These are phyloP conservation scores for Steinernema carpocapsae DNA, from an alignment of 2,888 invertebrate genomes.

Conservation along the genomic window DNA sequence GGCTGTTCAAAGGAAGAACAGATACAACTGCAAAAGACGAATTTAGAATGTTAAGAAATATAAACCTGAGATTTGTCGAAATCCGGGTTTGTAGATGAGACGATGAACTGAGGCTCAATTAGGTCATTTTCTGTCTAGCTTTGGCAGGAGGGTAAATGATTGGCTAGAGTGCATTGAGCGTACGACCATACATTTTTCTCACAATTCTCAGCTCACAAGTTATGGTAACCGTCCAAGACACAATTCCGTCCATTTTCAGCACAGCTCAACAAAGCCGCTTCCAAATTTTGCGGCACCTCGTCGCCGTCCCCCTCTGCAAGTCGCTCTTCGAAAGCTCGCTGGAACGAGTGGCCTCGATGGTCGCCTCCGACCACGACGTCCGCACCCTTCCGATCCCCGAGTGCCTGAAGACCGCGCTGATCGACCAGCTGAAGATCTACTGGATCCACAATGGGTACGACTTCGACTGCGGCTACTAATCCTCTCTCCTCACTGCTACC, in stretches of 20 bases:
- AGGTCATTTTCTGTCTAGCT: too few relatives aligned
- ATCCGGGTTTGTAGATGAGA: too few relatives aligned
- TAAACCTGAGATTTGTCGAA: too few relatives aligned
- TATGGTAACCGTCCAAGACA: too few relatives aligned
- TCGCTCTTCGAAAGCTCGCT: conserved; percentile 8
- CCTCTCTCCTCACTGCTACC: background rate
- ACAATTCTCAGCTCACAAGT: too few relatives aligned
- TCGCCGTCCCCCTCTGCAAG: background rate
- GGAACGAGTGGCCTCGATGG: conserved; percentile 2
- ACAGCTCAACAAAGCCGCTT: conserved; percentile 17
- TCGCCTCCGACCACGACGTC: background rate
- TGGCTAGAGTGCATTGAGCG: too few relatives aligned
- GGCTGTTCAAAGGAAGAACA: too few relatives aligned
- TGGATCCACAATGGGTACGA: conserved; percentile 9
- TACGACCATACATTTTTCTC: too few relatives aligned
- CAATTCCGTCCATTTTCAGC: background rate
- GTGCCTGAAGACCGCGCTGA: background rate
- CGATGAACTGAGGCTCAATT: too few relatives aligned
- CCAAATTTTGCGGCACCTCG: background rate
- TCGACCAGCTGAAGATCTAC: background rate
- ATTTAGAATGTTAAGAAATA: too few relatives aligned
- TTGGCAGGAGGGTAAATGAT: too few relatives aligned
- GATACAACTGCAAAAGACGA: too few relatives aligned
- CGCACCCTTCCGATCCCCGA: background rate
- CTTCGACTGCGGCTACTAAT: background rate